Evolutionary conservation across 37 sponge, comb jelly and placozoan genomes (phyloP).

Genomic region (Axinella damicornis): DNA sequence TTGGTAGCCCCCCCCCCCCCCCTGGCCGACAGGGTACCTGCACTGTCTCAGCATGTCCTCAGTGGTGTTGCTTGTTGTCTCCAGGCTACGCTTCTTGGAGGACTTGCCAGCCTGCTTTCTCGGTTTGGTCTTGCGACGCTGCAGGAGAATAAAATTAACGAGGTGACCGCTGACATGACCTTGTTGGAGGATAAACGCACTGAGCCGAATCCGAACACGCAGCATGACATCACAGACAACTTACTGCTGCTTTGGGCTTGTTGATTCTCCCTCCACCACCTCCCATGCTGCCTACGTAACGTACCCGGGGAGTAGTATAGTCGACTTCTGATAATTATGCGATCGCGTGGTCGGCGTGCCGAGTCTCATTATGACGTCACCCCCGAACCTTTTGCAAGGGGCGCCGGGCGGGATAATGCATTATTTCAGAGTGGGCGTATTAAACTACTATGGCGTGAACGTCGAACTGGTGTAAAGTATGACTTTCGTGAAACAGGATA

Average conservation of each 20-base stretch:
- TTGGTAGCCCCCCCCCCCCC: not conserved
- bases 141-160: not conserved
- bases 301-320: no score
- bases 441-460: no score
- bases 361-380: no score
- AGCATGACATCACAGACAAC: not conserved
- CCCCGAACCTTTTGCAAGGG: no score
- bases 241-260: conserved; percentile 38
- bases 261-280: conserved; percentile 54
- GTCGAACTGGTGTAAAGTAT: no score
- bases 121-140: conserved; percentile 4
- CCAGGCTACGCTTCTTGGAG: not conserved
- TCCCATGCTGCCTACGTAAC: no score
- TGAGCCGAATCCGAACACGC: not conserved
- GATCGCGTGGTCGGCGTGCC: no score
- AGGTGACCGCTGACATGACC: no score
- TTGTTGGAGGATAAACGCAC: not conserved
- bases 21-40: conserved; percentile 4
- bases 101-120: conserved; percentile 6
- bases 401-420: no score
- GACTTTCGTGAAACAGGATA: no score
- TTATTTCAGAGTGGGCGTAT: no score
- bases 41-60: conserved; percentile 38
- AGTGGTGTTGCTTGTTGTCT: conserved; percentile 27
- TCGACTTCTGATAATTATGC: no score